Conservation (phyloP, 2,888 invertebrate species). For the Anorthoa munda region DNA sequence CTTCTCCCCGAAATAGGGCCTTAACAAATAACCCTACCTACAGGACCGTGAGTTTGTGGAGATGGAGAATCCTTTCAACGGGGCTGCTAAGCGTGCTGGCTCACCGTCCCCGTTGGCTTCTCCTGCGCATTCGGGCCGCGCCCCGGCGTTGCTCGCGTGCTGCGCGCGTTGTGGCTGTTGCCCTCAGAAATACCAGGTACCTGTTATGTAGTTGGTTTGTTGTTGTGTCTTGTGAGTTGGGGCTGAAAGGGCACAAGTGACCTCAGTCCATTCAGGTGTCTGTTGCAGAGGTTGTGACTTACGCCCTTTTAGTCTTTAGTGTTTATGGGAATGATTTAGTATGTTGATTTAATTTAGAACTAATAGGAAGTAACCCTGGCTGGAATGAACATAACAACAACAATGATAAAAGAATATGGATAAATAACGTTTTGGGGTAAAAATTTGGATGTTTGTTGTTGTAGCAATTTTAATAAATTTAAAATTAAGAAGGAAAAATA, state of each 20-base stretch:
- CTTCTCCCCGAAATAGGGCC: conserved; percentile 62
- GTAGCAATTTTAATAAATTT: too few relatives aligned
- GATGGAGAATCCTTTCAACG: conserved; percentile 98
- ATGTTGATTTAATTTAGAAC: conserved; percentile 8
- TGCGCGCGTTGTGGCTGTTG: conserved; percentile 97
- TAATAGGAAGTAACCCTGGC: neutral
- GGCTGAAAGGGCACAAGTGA: neutral
- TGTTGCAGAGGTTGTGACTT: neutral
- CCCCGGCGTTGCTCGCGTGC: conserved; percentile 94
- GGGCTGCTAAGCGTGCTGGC: conserved; percentile 97
- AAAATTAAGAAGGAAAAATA: too few relatives aligned
- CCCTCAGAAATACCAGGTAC: conserved; percentile 97
- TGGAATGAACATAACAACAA: too few relatives aligned
- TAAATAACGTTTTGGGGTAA: too few relatives aligned
- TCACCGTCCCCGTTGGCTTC: conserved; percentile 97
- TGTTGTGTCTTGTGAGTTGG: conserved; percentile 19
- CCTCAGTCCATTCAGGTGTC: too few relatives aligned
- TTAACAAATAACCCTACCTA: conserved; percentile 68
- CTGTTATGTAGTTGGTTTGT: conserved; percentile 61
- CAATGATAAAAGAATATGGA: too few relatives aligned
- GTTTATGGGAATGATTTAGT: conserved; percentile 32
- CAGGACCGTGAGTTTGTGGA: conserved; percentile 99
- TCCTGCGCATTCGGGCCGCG: conserved; percentile 96
- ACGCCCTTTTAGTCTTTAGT: conserved; percentile 1
- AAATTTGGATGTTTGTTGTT: too few relatives aligned